Percentiles rank a stretch among this genome's conserved stretches.
phyloP scores from a whole-genome alignment of 2,113 vertebrate genomes.

The Delphinapterus leucas region DNA sequence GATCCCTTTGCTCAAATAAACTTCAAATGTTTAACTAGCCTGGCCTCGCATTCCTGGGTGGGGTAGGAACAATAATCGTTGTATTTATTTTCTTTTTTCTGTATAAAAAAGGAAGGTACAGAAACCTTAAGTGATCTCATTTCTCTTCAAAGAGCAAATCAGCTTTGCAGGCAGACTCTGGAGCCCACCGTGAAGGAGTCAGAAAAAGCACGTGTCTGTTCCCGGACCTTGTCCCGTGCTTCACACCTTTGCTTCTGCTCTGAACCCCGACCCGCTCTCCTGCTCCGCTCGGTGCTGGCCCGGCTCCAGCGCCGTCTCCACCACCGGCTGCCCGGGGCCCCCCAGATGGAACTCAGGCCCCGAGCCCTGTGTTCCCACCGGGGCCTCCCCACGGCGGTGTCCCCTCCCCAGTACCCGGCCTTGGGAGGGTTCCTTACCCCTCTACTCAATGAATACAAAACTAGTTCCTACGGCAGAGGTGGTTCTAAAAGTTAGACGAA shows the following conservation, averaged over 20 bases:
- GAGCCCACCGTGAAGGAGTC: background rate
- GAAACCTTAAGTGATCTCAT: background rate
- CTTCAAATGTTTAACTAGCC: background rate
- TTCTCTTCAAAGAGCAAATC: slow-evolving; percentile 18
- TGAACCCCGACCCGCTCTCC: too few species aligned
- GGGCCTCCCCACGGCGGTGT: background rate
- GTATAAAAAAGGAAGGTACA: background rate
- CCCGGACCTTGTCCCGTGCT: background rate
- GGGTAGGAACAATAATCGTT: background rate
- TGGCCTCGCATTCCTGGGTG: background rate
- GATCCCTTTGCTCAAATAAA: background rate
- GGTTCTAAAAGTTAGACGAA: background rate
- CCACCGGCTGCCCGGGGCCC: fast-evolving
- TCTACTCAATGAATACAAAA: background rate
- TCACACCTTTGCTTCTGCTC: fast-evolving
- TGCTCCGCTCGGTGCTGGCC: background rate
- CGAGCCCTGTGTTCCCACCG: background rate
- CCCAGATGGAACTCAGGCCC: background rate
- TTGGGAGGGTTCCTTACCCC: background rate
- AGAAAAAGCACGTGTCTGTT: fast-evolving
- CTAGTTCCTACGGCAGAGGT: background rate
- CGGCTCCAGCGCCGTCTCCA: background rate
- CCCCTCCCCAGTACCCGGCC: background rate
- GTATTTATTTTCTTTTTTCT: background rate
- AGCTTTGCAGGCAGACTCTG: background rate